phyloP scores from a whole-genome alignment of 2,797 vertebrate genomes.

The Microhierax caerulescens region DNA sequence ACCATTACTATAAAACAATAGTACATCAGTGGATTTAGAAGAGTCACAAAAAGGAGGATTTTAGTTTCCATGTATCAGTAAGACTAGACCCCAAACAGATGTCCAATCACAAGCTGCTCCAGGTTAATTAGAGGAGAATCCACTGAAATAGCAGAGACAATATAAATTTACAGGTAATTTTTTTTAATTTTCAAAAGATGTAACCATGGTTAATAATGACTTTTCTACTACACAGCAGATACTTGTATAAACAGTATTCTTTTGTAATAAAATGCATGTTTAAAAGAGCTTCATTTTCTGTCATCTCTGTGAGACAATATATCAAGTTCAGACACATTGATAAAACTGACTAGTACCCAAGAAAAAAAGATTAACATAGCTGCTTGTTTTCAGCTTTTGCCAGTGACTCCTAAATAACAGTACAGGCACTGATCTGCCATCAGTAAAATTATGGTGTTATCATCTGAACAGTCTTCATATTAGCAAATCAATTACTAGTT shows the following conservation, averaged over 20 bases:
- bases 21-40: not conserved
- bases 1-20: not conserved
- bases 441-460: conserved; percentile 23
- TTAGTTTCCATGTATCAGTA: not conserved
- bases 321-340: conserved; percentile 13
- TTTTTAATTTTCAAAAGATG: not conserved
- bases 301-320: not conserved
- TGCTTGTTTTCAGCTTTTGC: conserved; percentile 39
- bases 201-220: not conserved
- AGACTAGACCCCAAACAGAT: not conserved
- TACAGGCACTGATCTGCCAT: not conserved
- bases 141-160: not conserved
- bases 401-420: conserved; percentile 43
- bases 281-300: conserved; percentile 17
- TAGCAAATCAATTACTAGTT: not conserved
- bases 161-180: not conserved
- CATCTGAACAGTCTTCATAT: not conserved
- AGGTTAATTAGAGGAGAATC: not conserved
- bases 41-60: not conserved
- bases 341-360: conserved; percentile 44
- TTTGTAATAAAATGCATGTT: conserved; percentile 25
- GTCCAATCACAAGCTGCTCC: not conserved
- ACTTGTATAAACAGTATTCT: not conserved
- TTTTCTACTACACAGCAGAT: not conserved
- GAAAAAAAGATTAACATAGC: conserved; percentile 23